Conservation (phyloP, 1,140 invertebrate genomes). For the Maconellicoccus hirsutus region DNA sequence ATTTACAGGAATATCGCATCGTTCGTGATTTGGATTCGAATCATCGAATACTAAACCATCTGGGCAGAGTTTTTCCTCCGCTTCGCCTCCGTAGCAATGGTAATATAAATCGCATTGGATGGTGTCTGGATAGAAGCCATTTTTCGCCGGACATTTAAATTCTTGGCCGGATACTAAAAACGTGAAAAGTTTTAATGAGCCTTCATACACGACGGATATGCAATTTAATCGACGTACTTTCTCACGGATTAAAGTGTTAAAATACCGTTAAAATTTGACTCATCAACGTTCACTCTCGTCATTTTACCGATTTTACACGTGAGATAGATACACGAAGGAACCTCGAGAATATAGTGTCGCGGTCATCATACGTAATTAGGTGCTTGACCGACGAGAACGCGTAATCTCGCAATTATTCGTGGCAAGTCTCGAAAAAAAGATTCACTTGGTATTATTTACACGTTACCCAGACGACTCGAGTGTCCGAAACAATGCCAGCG, state of each 20-base stretch:
- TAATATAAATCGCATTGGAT: slow-evolving; percentile 74
- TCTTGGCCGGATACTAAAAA: slow-evolving; percentile 18
- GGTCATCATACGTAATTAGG: neutral
- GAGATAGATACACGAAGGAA: too few species aligned
- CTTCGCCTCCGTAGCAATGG: slow-evolving; percentile 50
- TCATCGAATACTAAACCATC: slow-evolving; percentile 72
- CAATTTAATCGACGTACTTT: too few species aligned
- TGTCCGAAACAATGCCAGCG: neutral
- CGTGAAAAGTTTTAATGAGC: slow-evolving; percentile 20
- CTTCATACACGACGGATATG: neutral
- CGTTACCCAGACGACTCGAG: neutral
- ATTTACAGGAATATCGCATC: slow-evolving; percentile 66
- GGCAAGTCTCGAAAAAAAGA: too few species aligned
- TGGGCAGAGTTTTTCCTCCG: slow-evolving; percentile 61
- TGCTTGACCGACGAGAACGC: neutral
- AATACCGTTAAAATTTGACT: too few species aligned
- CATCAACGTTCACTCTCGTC: too few species aligned
- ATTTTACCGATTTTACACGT: too few species aligned
- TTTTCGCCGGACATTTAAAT: slow-evolving; percentile 52
- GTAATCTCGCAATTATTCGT: neutral
- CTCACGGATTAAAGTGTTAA: too few species aligned
- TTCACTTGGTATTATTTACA: neutral
- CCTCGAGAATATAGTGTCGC: too few species aligned
- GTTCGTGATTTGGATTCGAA: slow-evolving; percentile 55
- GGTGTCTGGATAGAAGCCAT: slow-evolving; percentile 61